Conservation (phyloP, 2,888 invertebrate genomes). For the Heliconius erato region DNA sequence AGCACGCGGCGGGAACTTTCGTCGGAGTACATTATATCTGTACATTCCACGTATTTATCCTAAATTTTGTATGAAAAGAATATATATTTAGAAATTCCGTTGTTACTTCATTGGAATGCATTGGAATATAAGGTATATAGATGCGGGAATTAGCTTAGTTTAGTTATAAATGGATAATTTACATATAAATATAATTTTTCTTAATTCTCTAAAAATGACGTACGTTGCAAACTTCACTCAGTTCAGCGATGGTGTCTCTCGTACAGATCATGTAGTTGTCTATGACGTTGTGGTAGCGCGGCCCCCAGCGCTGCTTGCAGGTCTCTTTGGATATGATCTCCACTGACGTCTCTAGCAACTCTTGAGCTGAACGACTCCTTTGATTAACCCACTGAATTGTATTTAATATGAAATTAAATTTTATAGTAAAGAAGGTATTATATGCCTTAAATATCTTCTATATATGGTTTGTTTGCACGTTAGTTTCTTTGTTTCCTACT, state of each 20-base stretch:
- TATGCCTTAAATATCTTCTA: neutral
- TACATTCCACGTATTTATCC: constrained; percentile 80
- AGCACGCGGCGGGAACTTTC: constrained; percentile 52
- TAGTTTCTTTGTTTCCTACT: no score
- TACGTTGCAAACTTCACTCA: constrained; percentile 69
- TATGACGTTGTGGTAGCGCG: constrained; percentile 74
- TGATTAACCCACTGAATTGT: constrained; percentile 69
- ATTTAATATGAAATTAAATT: neutral
- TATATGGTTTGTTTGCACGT: neutral
- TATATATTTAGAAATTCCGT: neutral
- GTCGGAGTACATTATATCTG: constrained; percentile 75
- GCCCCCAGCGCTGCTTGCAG: constrained; percentile 76
- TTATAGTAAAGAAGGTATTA: neutral
- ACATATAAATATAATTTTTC: no score
- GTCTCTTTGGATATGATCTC: constrained; percentile 69
- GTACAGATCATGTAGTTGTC: constrained; percentile 81
- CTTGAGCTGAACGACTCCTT: constrained; percentile 61
- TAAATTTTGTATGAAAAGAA: constrained; percentile 46
- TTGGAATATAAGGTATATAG: no score
- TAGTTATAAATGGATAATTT: no score
- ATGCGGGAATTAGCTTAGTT: no score
- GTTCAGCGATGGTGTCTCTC: constrained; percentile 76
- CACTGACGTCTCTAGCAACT: constrained; percentile 68
- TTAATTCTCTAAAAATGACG: constrained; percentile 47
- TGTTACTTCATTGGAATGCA: no score